Conservation (phyloP, 2,888 invertebrate genomes). For the Drosophila nigricruria region DNA sequence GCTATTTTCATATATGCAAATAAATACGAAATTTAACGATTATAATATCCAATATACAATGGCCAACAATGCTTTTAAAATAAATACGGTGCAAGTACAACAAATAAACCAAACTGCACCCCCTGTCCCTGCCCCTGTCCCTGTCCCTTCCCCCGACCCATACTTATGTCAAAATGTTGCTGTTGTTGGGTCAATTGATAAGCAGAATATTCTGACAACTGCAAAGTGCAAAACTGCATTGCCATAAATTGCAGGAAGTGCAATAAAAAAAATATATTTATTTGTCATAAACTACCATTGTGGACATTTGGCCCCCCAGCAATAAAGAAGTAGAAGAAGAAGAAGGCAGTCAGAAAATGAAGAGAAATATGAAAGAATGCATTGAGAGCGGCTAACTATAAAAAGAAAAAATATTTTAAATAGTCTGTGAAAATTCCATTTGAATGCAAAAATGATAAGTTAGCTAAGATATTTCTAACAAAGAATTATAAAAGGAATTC, state of each 20-base stretch:
- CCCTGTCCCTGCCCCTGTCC: background rate
- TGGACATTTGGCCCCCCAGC: conserved; percentile 47
- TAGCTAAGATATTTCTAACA: background rate
- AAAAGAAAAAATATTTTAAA: background rate
- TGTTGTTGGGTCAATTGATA: conserved; percentile 53
- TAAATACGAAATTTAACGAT: conserved; percentile 67
- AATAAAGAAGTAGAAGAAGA: conserved; percentile 27
- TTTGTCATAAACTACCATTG: conserved; percentile 65
- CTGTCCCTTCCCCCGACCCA: background rate
- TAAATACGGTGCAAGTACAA: conserved; percentile 59
- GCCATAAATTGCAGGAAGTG: conserved; percentile 74
- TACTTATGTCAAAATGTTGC: conserved; percentile 7
- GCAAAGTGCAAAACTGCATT: conserved; percentile 54
- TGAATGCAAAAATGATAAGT: background rate
- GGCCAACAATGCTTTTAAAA: conserved; percentile 60
- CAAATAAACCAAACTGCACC: conserved; percentile 32
- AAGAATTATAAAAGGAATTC: background rate
- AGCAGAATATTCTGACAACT: conserved; percentile 51
- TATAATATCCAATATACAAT: conserved; percentile 42
- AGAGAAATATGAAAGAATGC: conserved; percentile 32
- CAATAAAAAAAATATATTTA: conserved; percentile 65
- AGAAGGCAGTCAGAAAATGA: conserved; percentile 27
- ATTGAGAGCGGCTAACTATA: background rate
- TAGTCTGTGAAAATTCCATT: background rate
- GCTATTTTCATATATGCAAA: conserved; percentile 66